A percentile compares a stretch with the other conserved stretches of the same genome.
Evolutionary conservation across 2,113 vertebrate species (phyloP).

Genomic region (Diglossa brunneiventris): DNA sequence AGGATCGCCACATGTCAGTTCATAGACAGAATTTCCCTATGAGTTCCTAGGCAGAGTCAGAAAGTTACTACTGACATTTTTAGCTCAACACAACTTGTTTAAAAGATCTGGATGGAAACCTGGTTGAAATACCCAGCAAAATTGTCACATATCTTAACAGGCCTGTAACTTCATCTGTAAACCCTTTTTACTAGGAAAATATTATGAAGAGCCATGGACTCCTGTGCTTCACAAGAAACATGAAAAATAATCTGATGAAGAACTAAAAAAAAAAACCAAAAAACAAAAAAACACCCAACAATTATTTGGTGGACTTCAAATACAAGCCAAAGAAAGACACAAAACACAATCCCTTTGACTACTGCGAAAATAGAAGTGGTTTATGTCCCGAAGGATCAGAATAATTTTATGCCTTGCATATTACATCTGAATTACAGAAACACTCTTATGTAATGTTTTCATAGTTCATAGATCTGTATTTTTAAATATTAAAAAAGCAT

Average conservation of each 20-base stretch:
- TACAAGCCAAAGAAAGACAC: neutral
- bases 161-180: slow-evolving; percentile 15
- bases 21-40: neutral
- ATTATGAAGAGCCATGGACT: neutral
- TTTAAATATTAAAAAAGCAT: neutral
- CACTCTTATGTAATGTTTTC: slow-evolving; percentile 36
- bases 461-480: neutral
- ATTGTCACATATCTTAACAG: neutral
- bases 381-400: neutral
- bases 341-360: neutral
- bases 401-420: neutral
- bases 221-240: neutral
- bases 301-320: neutral
- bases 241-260: neutral
- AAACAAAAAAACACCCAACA: neutral
- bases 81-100: neutral
- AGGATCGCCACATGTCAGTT: neutral
- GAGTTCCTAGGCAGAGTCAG: neutral
- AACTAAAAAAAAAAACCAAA: neutral
- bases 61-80: neutral
- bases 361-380: slow-evolving; percentile 16
- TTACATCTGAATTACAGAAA: slow-evolving; percentile 26
- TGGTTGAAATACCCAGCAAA: neutral
- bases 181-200: slow-evolving; percentile 5
- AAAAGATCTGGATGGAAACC: neutral